Evolutionary conservation across 1,140 invertebrate species (phyloP).

Genomic region (Colletes latitarsis): DNA sequence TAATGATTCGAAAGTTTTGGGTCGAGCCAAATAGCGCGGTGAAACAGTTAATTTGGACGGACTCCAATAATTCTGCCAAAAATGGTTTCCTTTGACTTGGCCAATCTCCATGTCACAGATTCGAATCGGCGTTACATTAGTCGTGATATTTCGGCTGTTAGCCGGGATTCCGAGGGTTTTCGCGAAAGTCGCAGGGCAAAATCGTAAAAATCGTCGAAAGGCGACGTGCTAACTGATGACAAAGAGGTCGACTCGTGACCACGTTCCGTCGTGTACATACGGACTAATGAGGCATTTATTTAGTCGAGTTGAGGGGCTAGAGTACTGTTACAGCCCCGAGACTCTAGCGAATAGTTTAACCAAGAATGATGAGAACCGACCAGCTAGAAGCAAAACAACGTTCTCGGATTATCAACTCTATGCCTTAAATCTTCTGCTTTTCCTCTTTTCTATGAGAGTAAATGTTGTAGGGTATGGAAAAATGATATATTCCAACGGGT

Average conservation of each 20-base stretch:
- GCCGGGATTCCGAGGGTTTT: neutral
- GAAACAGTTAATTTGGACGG: conserved; percentile 40
- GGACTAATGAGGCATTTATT: conserved; percentile 46
- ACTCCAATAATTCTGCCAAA: conserved; percentile 40
- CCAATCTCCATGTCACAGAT: conserved; percentile 1
- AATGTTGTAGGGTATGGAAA: too few relatives aligned
- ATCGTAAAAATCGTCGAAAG: neutral
- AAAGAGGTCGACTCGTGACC: neutral
- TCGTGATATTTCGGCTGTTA: neutral
- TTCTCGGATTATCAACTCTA: neutral
- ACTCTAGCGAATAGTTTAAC: conserved; percentile 20
- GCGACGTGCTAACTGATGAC: neutral
- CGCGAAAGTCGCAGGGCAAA: neutral
- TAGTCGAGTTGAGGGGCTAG: conserved; percentile 19
- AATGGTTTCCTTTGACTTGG: conserved; percentile 20
- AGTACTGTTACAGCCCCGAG: neutral
- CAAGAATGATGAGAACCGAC: conserved; percentile 10
- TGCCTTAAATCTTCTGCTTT: neutral
- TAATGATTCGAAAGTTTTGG: neutral
- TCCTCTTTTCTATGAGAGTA: neutral
- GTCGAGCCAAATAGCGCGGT: neutral
- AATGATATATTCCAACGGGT: too few relatives aligned
- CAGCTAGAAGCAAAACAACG: neutral
- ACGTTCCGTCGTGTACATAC: neutral
- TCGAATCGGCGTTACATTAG: conserved; percentile 29